phyloP scores from a whole-genome alignment of 2,888 invertebrate species.

The Acanthococcus lagerstroemiae region DNA sequence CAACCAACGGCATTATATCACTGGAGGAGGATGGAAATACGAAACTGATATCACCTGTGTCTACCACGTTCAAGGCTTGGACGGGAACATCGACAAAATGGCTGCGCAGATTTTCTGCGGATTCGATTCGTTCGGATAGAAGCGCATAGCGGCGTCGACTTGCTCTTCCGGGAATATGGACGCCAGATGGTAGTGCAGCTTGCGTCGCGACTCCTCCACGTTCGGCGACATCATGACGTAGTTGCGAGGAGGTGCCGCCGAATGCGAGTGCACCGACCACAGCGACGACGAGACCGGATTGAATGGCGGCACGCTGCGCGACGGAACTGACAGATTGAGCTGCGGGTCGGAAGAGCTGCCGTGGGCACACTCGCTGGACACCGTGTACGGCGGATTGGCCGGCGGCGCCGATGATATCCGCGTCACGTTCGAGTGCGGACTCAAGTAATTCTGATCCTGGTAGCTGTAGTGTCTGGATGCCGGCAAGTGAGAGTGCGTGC shows the following conservation, averaged over 20 bases:
- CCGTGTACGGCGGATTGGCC: constrained; percentile 37
- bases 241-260: constrained; percentile 34
- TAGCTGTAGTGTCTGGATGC: constrained; percentile 21
- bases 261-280: constrained; percentile 40
- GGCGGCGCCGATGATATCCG: constrained; percentile 64
- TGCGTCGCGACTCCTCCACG: constrained; percentile 57
- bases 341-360: constrained; percentile 51
- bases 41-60: too few relatives aligned
- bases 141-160: constrained; percentile 77
- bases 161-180: constrained; percentile 84
- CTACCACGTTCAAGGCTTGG: constrained; percentile 21
- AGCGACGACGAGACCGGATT: constrained; percentile 44
- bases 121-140: constrained; percentile 80
- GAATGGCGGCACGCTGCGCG: background rate
- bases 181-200: constrained; percentile 78
- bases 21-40: too few relatives aligned
- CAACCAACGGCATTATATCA: too few relatives aligned
- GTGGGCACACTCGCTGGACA: constrained; percentile 43
- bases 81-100: constrained; percentile 55
- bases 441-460: constrained; percentile 10
- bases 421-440: constrained; percentile 47
- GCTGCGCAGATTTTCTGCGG: constrained; percentile 82
- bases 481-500: background rate
- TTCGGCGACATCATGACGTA: constrained; percentile 39
- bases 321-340: constrained; percentile 45